These are phyloP conservation scores for Nomia melanderi DNA, from an alignment of 1,140 invertebrate species.

Conservation along the genomic window DNA sequence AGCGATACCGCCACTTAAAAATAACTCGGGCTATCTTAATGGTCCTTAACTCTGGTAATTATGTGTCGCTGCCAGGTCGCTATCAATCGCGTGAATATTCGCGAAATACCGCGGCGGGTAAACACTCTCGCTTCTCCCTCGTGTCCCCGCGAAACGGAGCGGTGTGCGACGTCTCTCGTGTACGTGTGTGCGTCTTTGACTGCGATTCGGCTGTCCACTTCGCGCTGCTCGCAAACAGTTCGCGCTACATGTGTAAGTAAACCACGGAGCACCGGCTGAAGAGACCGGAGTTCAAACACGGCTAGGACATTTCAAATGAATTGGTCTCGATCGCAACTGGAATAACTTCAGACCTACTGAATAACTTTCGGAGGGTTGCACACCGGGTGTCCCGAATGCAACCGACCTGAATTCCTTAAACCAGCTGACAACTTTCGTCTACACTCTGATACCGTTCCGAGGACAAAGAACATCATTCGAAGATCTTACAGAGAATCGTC, in stretches of 20 bases:
- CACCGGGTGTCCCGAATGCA: too few species aligned
- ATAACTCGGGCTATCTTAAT: slow-evolving; percentile 10
- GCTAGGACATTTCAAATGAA: background rate
- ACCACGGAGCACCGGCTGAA: background rate
- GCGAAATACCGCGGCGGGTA: background rate
- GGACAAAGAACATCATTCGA: too few species aligned
- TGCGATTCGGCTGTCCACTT: background rate
- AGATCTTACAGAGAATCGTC: too few species aligned
- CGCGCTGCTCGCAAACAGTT: background rate
- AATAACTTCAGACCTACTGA: too few species aligned
- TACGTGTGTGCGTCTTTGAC: background rate
- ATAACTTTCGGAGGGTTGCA: too few species aligned
- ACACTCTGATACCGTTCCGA: too few species aligned
- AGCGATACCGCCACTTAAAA: slow-evolving; percentile 2
- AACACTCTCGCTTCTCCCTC: background rate
- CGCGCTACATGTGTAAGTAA: slow-evolving; percentile 11
- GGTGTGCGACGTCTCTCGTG: background rate
- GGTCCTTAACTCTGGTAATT: slow-evolving; percentile 7
- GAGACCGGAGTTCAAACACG: too few species aligned
- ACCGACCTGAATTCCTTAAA: too few species aligned
- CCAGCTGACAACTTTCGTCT: too few species aligned
- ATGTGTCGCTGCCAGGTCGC: background rate
- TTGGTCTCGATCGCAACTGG: background rate
- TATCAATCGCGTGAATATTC: slow-evolving; percentile 9
- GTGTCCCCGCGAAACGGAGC: background rate